Evolutionary conservation across 1,140 invertebrate genomes (phyloP), one percentile per base, ranked within the genome.

Genomic region (Nasonia giraulti): DNA sequence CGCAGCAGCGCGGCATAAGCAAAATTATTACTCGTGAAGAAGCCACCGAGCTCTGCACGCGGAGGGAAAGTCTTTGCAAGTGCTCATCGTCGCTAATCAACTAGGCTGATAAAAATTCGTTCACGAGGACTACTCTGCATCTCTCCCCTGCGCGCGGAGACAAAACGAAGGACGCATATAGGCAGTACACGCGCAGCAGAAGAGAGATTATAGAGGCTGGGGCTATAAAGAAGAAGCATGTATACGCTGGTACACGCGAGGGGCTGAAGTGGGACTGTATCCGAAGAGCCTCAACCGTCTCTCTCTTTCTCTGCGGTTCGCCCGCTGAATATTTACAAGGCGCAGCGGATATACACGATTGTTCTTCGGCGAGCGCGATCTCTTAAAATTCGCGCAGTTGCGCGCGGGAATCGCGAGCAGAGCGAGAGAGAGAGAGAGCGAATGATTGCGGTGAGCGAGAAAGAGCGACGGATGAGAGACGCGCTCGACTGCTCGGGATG

Each of bases 241-340:
- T 62, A n/a, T 50, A 81, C 5, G 33, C 85, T 66, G 62, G 66
- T 68, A 23, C 47, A 33, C 0, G 17, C 5, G 73, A 75, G 73
- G 73, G 73, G 37, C 7, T 20, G 27, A 75, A 76, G 44, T 31
- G 50, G 37, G 74, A 81, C 3, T 71, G 31, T 71, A 71, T 71
- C 17, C 37, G 33, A 33, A 40, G 73, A 33, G 14, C 73, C 6
- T 33, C 12, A 75, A 8, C 31, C 71, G 71, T 27, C 31, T 80
- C 83, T 85, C 84, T 85, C 80, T 77, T 82, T 85, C 82, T 87
- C 85, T 85, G 86, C 84, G 85, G 80, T 80, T 82, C 81, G 84
- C 75, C 85, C 87, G 77, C 86, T 89, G 87, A 89, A 89, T 89
- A 89, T 89, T 89, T 89, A 89, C 87, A 87, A 89, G 85, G 84